These are phyloP conservation scores for Cotesia typhae DNA, from an alignment of 1,140 invertebrate species.

Conservation along the genomic window DNA sequence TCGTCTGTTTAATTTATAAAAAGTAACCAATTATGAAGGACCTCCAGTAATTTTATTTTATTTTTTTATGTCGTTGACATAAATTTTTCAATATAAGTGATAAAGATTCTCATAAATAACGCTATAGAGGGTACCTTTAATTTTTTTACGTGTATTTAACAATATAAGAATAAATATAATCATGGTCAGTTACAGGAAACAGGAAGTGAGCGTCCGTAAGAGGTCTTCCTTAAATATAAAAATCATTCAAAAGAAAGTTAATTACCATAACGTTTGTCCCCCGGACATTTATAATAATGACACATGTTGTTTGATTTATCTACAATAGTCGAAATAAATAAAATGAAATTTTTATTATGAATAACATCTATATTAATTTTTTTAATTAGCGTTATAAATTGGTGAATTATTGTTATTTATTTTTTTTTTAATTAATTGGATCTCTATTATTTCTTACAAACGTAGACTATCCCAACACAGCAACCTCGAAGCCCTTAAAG, in stretches of 20 bases:
- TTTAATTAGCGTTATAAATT: too few relatives aligned
- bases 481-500: slow-evolving; percentile 22
- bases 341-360: not conserved
- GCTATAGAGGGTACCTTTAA: not conserved
- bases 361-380: not conserved
- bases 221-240: slow-evolving; percentile 11
- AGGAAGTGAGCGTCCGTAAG: slow-evolving; percentile 17
- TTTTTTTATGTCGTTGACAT: too few relatives aligned
- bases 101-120: not conserved
- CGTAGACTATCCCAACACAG: not conserved
- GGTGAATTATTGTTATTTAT: too few relatives aligned
- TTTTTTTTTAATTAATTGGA: too few relatives aligned
- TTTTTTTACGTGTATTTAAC: not conserved
- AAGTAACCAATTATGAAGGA: too few relatives aligned
- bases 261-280: not conserved
- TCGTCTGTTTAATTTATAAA: too few relatives aligned
- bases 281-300: not conserved
- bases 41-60: not conserved
- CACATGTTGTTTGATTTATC: not conserved
- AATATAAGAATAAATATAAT: not conserved
- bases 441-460: too few relatives aligned
- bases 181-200: slow-evolving; percentile 6
- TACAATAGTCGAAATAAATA: not conserved
- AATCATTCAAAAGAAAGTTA: not conserved
- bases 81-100: not conserved